phyloP scores from a whole-genome alignment of 2,888 invertebrate genomes.

The Drosophila kambysellisi region DNA sequence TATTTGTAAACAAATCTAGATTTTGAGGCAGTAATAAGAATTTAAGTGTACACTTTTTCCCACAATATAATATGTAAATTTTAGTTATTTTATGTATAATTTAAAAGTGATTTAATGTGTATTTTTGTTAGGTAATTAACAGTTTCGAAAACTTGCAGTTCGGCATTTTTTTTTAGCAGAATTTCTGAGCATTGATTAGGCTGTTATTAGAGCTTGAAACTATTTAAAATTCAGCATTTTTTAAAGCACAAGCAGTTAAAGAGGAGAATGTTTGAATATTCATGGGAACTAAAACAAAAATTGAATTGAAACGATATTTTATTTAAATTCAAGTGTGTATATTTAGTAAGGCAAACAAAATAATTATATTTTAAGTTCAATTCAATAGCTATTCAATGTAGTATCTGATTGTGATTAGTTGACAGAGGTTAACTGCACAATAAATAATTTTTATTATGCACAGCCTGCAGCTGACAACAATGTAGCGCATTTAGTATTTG shows the following conservation, averaged over 20 bases:
- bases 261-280: background rate
- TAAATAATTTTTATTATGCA: constrained; percentile 11
- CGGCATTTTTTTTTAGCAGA: background rate
- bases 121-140: background rate
- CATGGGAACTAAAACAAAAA: background rate
- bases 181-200: background rate
- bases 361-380: constrained; percentile 5
- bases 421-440: background rate
- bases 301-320: background rate
- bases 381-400: constrained; percentile 5
- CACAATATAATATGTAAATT: background rate
- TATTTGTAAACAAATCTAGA: background rate
- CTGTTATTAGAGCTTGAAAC: constrained; percentile 9
- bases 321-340: background rate
- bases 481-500: background rate
- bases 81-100: background rate
- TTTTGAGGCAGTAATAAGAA: background rate
- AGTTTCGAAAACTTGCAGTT: background rate
- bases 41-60: constrained; percentile 1
- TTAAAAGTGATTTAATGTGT: constrained; percentile 3
- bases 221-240: background rate
- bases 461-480: constrained; percentile 15
- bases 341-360: background rate
- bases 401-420: background rate
- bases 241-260: background rate